These are phyloP conservation scores for Coluber constrictor DNA, from an alignment of 2,797 vertebrate genomes.

Conservation along the genomic window DNA sequence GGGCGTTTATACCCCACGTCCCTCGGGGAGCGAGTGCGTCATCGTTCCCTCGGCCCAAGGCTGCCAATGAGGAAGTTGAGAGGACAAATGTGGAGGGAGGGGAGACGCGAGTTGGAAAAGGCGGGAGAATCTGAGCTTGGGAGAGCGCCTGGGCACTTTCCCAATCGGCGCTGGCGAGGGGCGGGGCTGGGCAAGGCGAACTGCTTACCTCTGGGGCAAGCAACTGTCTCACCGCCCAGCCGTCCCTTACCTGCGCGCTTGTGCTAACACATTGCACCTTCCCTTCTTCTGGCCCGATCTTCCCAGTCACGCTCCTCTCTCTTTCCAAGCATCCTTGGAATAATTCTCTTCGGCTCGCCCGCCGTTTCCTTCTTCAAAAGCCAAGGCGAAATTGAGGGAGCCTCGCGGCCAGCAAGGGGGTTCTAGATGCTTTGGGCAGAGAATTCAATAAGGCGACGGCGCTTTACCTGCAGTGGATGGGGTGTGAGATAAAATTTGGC, in stretches of 20 bases:
- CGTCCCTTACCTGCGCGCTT: neutral
- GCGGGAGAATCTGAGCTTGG: slow-evolving; percentile 15
- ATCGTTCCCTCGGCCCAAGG: slow-evolving; percentile 24
- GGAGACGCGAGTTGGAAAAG: neutral
- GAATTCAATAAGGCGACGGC: too few relatives aligned
- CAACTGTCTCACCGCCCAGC: neutral
- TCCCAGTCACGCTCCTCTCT: neutral
- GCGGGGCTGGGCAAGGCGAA: neutral
- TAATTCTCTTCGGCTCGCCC: neutral
- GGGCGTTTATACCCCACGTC: slow-evolving; percentile 66
- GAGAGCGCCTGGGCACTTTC: neutral
- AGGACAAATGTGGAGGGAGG: slow-evolving; percentile 26
- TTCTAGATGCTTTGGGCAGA: neutral
- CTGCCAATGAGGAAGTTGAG: slow-evolving; percentile 71
- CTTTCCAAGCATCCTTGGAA: neutral
- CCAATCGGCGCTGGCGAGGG: neutral
- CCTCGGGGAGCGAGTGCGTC: slow-evolving; percentile 35
- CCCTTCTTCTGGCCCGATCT: too few relatives aligned
- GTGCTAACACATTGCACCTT: neutral
- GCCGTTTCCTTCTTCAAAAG: neutral
- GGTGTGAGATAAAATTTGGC: neutral
- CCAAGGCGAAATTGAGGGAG: neutral
- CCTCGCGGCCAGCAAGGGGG: neutral
- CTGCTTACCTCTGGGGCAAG: neutral
- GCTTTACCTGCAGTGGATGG: too few relatives aligned